Evolutionary conservation across 2,113 vertebrate species (phyloP).

Genomic region (Hyperoodon ampullatus): DNA sequence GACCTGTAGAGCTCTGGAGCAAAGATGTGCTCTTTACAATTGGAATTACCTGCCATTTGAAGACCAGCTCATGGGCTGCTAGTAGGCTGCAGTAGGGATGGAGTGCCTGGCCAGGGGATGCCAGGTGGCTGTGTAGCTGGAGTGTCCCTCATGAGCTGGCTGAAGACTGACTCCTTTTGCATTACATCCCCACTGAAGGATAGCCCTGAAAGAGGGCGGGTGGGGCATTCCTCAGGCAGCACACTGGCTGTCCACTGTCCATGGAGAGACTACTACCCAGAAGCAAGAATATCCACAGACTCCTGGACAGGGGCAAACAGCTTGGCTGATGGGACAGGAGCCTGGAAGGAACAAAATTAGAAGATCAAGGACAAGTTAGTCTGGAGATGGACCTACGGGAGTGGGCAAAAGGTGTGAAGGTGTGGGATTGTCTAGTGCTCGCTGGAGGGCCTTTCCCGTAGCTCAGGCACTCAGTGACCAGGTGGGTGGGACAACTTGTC

Average conservation of each 20-base stretch:
- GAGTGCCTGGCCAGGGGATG: fast-evolving
- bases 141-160: not conserved
- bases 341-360: not conserved
- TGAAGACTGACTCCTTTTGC: not conserved
- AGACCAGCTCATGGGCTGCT: not conserved
- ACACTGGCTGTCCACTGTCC: fast-evolving
- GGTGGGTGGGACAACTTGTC: not conserved
- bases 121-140: fast-evolving
- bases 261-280: fast-evolving
- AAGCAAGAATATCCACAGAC: fast-evolving
- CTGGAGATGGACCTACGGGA: not conserved
- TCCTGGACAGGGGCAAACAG: fast-evolving
- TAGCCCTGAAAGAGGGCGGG: not conserved
- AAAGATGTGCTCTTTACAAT: too few species aligned
- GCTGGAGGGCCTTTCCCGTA: not conserved
- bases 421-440: not conserved
- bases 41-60: not conserved
- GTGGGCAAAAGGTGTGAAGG: fast-evolving
- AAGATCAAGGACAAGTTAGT: not conserved
- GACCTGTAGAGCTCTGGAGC: not conserved
- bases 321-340: not conserved
- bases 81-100: fast-evolving
- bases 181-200: not conserved
- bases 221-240: not conserved
- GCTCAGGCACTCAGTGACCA: not conserved